Evolutionary conservation across 2,888 invertebrate genomes (phyloP).

Genomic region (Andrena haemorrhoa): DNA sequence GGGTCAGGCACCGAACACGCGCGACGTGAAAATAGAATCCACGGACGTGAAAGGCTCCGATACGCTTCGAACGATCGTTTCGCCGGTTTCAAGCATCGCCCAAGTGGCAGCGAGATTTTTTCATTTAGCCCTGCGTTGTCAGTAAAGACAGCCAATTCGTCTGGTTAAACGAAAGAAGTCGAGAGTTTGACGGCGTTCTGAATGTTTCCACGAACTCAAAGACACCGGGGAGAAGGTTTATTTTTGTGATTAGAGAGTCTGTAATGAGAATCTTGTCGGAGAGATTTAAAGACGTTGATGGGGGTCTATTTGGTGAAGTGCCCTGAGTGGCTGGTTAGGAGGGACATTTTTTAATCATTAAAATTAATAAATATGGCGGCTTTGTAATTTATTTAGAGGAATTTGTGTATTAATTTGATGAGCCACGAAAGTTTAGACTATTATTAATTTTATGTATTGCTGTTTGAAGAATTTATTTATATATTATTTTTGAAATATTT

Average conservation of each 20-base stretch:
- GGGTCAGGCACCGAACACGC: not conserved
- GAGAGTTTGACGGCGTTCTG: not conserved
- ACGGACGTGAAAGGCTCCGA: not conserved
- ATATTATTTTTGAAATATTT: too few species aligned
- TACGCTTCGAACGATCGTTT: not conserved
- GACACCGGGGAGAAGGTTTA: conserved; percentile 7
- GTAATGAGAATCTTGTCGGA: not conserved
- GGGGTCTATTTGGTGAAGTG: conserved; percentile 11
- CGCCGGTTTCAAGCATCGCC: not conserved
- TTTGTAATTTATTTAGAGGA: too few species aligned
- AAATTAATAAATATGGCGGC: too few species aligned
- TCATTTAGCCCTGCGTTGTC: not conserved
- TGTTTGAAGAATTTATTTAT: too few species aligned
- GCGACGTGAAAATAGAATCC: conserved; percentile 30
- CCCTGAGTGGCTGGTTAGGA: too few species aligned
- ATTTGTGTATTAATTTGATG: too few species aligned
- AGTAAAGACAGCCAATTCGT: not conserved
- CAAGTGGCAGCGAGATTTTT: not conserved
- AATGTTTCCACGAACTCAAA: not conserved
- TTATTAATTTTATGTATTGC: too few species aligned
- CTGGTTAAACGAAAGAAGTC: not conserved
- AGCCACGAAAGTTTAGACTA: too few species aligned
- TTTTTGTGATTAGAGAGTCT: conserved; percentile 18
- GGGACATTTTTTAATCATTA: too few species aligned
- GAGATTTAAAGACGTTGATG: conserved; percentile 9